Evolutionary conservation across 2,888 invertebrate species (phyloP).

Genomic region (Drosophila borealis): DNA sequence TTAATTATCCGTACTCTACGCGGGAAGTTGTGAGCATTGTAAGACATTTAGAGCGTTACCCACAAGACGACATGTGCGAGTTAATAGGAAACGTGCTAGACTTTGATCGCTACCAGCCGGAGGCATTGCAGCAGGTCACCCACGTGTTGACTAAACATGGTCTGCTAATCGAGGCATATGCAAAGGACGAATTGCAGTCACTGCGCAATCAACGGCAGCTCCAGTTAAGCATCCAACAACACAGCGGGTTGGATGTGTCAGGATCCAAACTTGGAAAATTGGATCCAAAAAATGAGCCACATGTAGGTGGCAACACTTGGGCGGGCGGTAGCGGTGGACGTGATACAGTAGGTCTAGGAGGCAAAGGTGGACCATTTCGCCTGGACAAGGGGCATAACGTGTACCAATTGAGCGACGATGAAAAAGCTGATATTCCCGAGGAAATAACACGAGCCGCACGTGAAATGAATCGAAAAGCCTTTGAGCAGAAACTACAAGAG

Average conservation of each 20-base stretch:
- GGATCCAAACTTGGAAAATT: conserved; percentile 96
- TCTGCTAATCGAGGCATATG: conserved; percentile 89
- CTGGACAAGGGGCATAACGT: conserved; percentile 97
- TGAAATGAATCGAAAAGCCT: conserved; percentile 96
- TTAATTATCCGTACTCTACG: conserved; percentile 98
- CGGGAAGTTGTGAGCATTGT: conserved; percentile 98
- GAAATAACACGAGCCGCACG: conserved; percentile 94
- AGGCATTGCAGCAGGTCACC: conserved; percentile 92
- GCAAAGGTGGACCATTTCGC: conserved; percentile 97
- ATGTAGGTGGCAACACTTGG: conserved; percentile 98
- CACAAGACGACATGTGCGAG: conserved; percentile 92
- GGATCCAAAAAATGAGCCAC: conserved; percentile 95
- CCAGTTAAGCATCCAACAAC: conserved; percentile 91
- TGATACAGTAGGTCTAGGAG: conserved; percentile 97
- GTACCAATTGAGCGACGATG: conserved; percentile 95
- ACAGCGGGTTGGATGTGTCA: conserved; percentile 87
- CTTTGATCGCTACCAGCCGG: conserved; percentile 96
- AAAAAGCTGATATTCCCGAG: conserved; percentile 95
- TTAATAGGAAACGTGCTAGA: conserved; percentile 98
- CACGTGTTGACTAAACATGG: conserved; percentile 95
- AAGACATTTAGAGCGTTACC: conserved; percentile 96
- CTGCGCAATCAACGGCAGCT: conserved; percentile 86
- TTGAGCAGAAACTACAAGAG: conserved; percentile 93
- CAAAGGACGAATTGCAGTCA: conserved; percentile 82
- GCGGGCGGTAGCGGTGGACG: conserved; percentile 97